Evolutionary conservation across 2,797 vertebrate genomes (phyloP).

Genomic region (Babyrousa celebensis): DNA sequence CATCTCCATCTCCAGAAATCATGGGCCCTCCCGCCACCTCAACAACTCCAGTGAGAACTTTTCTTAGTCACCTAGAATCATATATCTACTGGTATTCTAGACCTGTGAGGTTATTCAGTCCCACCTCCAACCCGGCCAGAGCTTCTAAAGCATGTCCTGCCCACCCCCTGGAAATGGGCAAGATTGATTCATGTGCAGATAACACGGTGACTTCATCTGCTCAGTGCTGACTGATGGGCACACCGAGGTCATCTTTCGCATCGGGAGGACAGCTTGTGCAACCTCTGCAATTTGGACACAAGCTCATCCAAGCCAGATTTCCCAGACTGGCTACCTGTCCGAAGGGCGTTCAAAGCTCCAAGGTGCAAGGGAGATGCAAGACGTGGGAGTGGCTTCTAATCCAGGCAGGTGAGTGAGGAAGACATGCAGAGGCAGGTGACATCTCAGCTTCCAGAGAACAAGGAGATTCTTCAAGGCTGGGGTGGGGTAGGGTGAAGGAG

Average conservation of each 20-base stretch:
- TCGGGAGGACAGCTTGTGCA: not conserved
- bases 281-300: no score
- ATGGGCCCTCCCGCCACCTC: not conserved
- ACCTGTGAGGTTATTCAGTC: not conserved
- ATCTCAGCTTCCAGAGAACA: not conserved
- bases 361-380: not conserved
- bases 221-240: not conserved
- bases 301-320: not conserved
- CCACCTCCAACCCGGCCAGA: not conserved
- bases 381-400: not conserved
- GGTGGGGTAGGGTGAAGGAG: not conserved
- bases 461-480: not conserved
- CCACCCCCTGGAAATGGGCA: not conserved
- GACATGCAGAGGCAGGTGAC: not conserved
- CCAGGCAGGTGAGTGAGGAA: not conserved
- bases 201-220: not conserved
- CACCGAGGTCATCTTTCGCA: not conserved
- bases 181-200: rapidly evolving
- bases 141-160: rapidly evolving
- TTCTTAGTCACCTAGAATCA: not conserved
- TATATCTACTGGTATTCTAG: no score
- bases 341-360: not conserved
- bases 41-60: not conserved
- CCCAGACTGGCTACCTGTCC: not conserved
- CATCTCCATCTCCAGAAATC: not conserved